A percentile compares a stretch with the other conserved stretches of the same genome.
Evolutionary conservation across 2,113 vertebrate genomes (phyloP).

Genomic region (Alligator sinensis): DNA sequence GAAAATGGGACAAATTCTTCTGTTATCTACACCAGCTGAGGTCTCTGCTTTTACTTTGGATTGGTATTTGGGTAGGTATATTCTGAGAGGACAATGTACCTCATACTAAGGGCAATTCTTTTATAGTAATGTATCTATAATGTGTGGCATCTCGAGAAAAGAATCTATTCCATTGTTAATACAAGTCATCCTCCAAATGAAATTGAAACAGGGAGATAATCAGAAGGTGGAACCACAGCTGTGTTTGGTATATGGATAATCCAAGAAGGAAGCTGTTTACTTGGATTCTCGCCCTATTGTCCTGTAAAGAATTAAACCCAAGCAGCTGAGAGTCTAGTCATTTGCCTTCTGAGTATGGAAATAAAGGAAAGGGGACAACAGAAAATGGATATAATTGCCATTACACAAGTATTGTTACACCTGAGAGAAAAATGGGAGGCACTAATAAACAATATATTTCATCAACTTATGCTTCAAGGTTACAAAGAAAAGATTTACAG

Average conservation of each 20-base stretch:
- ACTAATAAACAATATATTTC: background rate
- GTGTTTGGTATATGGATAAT: slow-evolving; percentile 35
- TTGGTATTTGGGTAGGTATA: background rate
- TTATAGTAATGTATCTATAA: background rate
- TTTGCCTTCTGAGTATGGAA: slow-evolving; percentile 24
- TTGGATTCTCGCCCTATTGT: slow-evolving; percentile 41
- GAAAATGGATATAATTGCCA: background rate
- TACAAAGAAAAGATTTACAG: background rate
- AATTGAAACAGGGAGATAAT: slow-evolving; percentile 41
- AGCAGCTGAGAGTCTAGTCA: background rate
- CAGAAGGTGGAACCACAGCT: slow-evolving; percentile 47
- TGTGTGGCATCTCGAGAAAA: background rate
- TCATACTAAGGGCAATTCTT: background rate
- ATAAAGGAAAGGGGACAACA: background rate
- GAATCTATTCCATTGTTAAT: background rate
- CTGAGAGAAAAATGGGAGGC: background rate
- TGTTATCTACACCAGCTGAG: background rate
- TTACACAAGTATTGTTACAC: background rate
- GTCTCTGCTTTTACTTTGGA: background rate
- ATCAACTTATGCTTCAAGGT: background rate
- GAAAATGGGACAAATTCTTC: background rate
- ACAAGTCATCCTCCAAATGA: slow-evolving; percentile 35
- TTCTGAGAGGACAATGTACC: background rate
- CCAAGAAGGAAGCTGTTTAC: slow-evolving; percentile 51
- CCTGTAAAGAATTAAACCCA: background rate